A percentile compares a stretch with the other conserved stretches of the same genome.
Conservation (phyloP, 2,888 invertebrate species). For the Dynastes tityus region DNA sequence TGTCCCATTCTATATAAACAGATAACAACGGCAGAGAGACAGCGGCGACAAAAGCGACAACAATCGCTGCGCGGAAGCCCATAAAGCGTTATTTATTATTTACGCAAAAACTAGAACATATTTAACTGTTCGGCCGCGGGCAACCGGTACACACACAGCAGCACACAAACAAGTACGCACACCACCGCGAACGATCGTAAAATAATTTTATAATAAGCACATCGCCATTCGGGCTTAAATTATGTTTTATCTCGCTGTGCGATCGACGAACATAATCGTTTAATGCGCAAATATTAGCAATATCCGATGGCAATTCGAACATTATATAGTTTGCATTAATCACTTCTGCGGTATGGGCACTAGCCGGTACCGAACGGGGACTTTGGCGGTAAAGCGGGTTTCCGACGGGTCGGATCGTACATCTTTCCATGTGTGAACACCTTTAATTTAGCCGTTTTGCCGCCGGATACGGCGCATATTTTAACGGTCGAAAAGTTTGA, state of each 20-base stretch:
- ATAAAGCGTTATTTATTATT: constrained; percentile 50
- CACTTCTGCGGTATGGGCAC: constrained; percentile 45
- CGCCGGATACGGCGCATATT: background rate
- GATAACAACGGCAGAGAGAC: constrained; percentile 32
- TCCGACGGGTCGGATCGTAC: background rate
- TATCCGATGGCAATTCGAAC: constrained; percentile 53
- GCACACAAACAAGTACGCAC: background rate
- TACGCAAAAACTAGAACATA: constrained; percentile 52
- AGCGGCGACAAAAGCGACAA: constrained; percentile 39
- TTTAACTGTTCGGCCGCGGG: constrained; percentile 48
- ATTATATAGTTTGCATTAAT: constrained; percentile 52
- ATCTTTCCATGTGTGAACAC: constrained; percentile 31
- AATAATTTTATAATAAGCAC: constrained; percentile 53
- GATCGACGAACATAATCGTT: constrained; percentile 54
- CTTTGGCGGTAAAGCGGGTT: constrained; percentile 16
- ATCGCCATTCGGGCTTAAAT: constrained; percentile 50
- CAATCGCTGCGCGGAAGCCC: constrained; percentile 35
- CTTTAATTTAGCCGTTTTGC: constrained; percentile 30
- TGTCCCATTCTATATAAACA: constrained; percentile 30
- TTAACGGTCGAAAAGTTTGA: constrained; percentile 2
- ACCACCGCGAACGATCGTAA: constrained; percentile 43
- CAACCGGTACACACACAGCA: constrained; percentile 5
- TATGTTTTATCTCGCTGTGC: constrained; percentile 52
- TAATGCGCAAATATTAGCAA: constrained; percentile 54
- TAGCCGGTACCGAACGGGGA: constrained; percentile 25